Base-by-base conservation (phyloP, 2,888 invertebrate genomes). In the Microctonus brassicae region DNA sequence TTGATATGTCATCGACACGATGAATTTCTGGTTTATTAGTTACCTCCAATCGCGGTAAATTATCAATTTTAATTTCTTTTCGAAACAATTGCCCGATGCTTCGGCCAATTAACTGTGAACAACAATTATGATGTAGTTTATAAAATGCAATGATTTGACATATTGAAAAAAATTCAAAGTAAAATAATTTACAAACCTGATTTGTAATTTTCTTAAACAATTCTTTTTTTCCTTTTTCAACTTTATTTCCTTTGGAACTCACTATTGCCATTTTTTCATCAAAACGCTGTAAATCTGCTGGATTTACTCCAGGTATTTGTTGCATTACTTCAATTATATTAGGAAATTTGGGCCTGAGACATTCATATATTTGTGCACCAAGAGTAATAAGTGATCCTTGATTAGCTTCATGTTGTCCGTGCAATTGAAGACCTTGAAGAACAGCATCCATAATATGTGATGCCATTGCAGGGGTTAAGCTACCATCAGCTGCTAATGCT, bases 371-470 rank as follows among this genome's bases (percentile, higher is more conserved):
- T 88, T 94, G 94, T 1, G 96, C 93, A 4, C 95, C 96, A 29
- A 96, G 90, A 5, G 93, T 93, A 5, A 96, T 90, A 57, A 97
- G 88, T 0, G 93, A 91, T 13, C 95, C 94, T 85, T 95, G 95
- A 89, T 95, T 95, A 11, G 94, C 93, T 81, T 97, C 97, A 85
- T 97, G 97, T 83, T 97, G 95, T 0, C 97, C 97, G 84, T 97
- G 96, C 74, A 93, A 89, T 76, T 95, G 94, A 74, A 97, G 90
- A 61, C 95, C 96, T 77, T 92, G 92, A 72, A 96, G 89, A 76
- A 95, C 92, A 1, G 94, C 92, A 0, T 92, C 92, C 87, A 96
- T 93, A 60, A 95, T 93, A 79, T 94, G 92, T 0, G 91, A 89
- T 0, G 94, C 94, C 87, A 93, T 91, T 76, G 91, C 91, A 75